Percentiles rank a stretch among this genome's conserved stretches.
Conservation (phyloP, 1,140 invertebrate genomes). For the Zaprionus taronus region DNA sequence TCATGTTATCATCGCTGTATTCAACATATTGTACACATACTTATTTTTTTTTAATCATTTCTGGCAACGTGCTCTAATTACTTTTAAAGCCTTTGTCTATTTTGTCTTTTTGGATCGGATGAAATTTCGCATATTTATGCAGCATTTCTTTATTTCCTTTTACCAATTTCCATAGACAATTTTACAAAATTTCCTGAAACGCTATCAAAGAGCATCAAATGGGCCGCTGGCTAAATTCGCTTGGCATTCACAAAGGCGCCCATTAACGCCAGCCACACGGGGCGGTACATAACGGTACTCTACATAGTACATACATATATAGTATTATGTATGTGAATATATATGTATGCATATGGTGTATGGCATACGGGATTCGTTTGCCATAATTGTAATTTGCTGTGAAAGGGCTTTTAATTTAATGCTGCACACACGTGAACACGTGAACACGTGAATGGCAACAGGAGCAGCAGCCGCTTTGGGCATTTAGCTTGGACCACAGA, state of each 20-base stretch:
- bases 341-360: slow-evolving; percentile 2
- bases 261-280: slow-evolving; percentile 17
- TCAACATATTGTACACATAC: too few species aligned
- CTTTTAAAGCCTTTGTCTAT: background rate
- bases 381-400: slow-evolving; percentile 76
- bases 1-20: too few species aligned
- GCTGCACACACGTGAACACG: slow-evolving; percentile 45
- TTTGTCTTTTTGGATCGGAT: background rate
- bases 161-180: slow-evolving; percentile 7
- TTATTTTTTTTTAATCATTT: background rate
- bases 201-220: slow-evolving; percentile 49
- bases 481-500: slow-evolving; percentile 45
- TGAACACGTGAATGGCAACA: slow-evolving; percentile 39
- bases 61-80: background rate
- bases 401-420: slow-evolving; percentile 76
- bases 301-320: slow-evolving; percentile 2
- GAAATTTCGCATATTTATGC: slow-evolving; percentile 24
- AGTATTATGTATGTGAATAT: background rate
- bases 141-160: slow-evolving; percentile 8
- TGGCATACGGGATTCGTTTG: slow-evolving; percentile 47
- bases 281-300: background rate
- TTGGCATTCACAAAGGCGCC: slow-evolving; percentile 24
- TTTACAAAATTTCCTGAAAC: slow-evolving; percentile 3
- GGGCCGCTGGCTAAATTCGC: slow-evolving; percentile 39
- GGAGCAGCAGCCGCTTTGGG: slow-evolving; percentile 31